Evolutionary conservation across 1,140 invertebrate species (phyloP), one percentile per base, ranked within the genome.

Genomic region (Drosophila athabasca): DNA sequence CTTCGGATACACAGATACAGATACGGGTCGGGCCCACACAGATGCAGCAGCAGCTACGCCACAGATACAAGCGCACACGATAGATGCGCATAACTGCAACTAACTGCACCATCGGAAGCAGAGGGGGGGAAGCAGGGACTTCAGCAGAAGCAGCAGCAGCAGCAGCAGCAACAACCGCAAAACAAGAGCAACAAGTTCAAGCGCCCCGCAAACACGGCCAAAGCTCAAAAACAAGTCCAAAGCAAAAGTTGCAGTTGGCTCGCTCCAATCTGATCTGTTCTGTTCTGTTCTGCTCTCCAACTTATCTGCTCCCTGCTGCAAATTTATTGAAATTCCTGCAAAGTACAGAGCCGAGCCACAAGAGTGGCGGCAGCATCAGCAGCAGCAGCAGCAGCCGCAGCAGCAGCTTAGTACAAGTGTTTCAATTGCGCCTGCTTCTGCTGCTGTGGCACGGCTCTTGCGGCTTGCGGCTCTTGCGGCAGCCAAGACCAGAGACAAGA

Each of bases 281-380:
- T 35, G 35, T 13, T 35, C 35, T 39, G 35, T 39, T 35, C 35
- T 39, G 11, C 11, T 39, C 11, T 39, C 4, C 35, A 39, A 39
- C 35, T 39, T 39, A 62, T 35, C 43, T 24, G 72, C 69, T 77
- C 65, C 65, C 61, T 69, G 64, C 83, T 76, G 83, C 80, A 88
- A 88, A 83, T 83, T 88, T 88, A 88, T 88, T 88, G 79, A 88
- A 88, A 88, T 88, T 88, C 83, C 76, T 83, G 79, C 67, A 88
- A 88, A 81, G 70, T 67, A 60, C 62, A 79, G 53, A 81, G 73
- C 76, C 58, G 70, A 50, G 65, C 62, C 67, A 53, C 41, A 48
- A 50, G 66, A 67, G 62, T 29, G 35, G 13, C 66, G 52, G 58
- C 70, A 46, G 72, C 80, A 19, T 19, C 17, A 19, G 17, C 17